phyloP scores from a whole-genome alignment of 2,888 invertebrate genomes.

The Monochamus alternatus region DNA sequence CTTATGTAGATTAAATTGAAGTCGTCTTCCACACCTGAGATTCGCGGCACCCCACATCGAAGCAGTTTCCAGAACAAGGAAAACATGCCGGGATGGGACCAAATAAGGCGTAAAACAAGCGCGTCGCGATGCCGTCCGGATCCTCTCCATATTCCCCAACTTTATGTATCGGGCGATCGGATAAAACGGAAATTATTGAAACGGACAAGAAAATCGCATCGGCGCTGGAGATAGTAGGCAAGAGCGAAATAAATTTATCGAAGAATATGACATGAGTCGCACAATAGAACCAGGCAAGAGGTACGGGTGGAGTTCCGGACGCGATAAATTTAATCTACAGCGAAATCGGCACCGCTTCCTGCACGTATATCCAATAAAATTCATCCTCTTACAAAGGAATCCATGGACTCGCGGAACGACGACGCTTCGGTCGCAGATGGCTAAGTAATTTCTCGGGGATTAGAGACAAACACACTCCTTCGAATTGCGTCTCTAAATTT shows the following conservation, averaged over 20 bases:
- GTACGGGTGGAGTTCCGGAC: conserved; percentile 27
- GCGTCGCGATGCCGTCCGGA: not conserved
- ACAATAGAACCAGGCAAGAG: conserved; percentile 23
- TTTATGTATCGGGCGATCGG: not conserved
- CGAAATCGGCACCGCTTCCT: conserved; percentile 32
- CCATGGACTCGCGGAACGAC: conserved; percentile 27
- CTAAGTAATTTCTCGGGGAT: conserved; percentile 34
- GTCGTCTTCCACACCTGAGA: too few relatives aligned
- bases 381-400: conserved; percentile 25
- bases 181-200: conserved; percentile 24
- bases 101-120: not conserved
- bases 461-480: conserved; percentile 17
- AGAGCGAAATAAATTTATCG: conserved; percentile 37
- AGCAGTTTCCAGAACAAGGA: not conserved
- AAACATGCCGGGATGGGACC: not conserved
- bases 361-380: conserved; percentile 36
- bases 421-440: conserved; percentile 32
- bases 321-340: conserved; percentile 37
- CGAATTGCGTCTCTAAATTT: conserved; percentile 9
- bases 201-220: not conserved
- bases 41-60: too few relatives aligned
- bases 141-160: too few relatives aligned
- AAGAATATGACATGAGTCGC: conserved; percentile 33
- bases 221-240: conserved; percentile 6
- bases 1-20: too few relatives aligned